Conservation (phyloP, 2,888 invertebrate genomes). For the Uloborus plumipes region DNA sequence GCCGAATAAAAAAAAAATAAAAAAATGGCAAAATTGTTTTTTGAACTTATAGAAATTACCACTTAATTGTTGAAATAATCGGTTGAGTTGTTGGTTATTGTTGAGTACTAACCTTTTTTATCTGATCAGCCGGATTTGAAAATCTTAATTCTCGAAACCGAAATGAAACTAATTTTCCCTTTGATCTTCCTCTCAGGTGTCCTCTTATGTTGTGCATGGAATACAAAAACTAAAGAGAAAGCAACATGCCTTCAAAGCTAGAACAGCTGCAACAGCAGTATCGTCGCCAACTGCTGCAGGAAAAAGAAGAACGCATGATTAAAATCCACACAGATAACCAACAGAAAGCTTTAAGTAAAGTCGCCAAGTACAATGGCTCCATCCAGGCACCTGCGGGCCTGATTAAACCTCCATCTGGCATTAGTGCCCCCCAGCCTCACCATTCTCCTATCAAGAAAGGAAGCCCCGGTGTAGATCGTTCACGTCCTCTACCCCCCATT, state of each 20-base stretch:
- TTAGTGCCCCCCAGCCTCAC: conserved; percentile 4
- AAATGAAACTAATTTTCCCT: too few relatives aligned
- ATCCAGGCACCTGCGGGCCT: not conserved
- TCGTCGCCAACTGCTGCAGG: conserved; percentile 46
- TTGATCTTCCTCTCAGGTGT: not conserved
- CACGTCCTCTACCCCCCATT: conserved; percentile 60
- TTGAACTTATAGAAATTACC: too few relatives aligned
- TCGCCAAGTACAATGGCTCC: conserved; percentile 24
- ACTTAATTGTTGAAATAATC: too few relatives aligned
- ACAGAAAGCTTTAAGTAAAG: conserved; percentile 57
- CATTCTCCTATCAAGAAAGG: conserved; percentile 60
- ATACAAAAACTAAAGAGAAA: not conserved
- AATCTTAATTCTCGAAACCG: too few relatives aligned
- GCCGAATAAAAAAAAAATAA: too few relatives aligned
- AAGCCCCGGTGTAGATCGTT: conserved; percentile 63
- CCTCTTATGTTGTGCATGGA: not conserved
- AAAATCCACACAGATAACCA: conserved; percentile 63
- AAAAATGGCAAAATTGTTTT: too few relatives aligned
- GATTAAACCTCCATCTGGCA: not conserved
- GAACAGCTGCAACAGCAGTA: conserved; percentile 61
- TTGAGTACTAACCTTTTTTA: too few relatives aligned
- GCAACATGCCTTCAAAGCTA: conserved; percentile 61
- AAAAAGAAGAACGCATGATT: conserved; percentile 60
- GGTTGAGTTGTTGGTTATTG: too few relatives aligned
- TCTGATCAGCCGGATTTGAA: too few relatives aligned